A percentile compares a stretch with the other conserved stretches of the same genome.
phyloP scores from a whole-genome alignment of 2,888 invertebrate species.

The Chymomyza procnemis region DNA sequence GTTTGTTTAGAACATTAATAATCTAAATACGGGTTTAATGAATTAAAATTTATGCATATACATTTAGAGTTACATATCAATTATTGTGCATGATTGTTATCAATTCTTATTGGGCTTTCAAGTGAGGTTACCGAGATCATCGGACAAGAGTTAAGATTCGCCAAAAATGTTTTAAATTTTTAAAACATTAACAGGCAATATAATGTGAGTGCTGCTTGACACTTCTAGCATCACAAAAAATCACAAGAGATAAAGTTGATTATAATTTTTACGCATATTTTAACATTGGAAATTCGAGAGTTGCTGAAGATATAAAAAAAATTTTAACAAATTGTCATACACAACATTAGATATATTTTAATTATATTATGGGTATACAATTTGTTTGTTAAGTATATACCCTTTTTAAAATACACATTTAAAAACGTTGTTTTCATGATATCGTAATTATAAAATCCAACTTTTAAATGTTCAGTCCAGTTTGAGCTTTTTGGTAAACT shows the following conservation, averaged over 20 bases:
- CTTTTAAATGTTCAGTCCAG: constrained; percentile 75
- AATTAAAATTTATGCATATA: constrained; percentile 50
- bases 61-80: constrained; percentile 32
- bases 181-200: constrained; percentile 59
- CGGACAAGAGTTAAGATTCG: background rate
- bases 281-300: constrained; percentile 22
- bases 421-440: constrained; percentile 33
- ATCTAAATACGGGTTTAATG: constrained; percentile 37
- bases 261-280: constrained; percentile 45
- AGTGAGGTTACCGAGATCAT: constrained; percentile 43
- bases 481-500: constrained; percentile 71
- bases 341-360: constrained; percentile 41
- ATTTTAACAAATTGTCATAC: constrained; percentile 49
- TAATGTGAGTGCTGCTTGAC: constrained; percentile 67
- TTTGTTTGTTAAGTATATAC: constrained; percentile 7
- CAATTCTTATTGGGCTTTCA: constrained; percentile 34
- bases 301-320: constrained; percentile 47
- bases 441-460: constrained; percentile 44
- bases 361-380: constrained; percentile 38
- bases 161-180: background rate
- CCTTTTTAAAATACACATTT: constrained; percentile 22
- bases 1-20: constrained; percentile 63
- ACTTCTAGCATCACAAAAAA: constrained; percentile 71
- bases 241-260: constrained; percentile 70
- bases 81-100: constrained; percentile 71